phyloP scores from a whole-genome alignment of 2,113 vertebrate genomes.

The Etia nguti region DNA sequence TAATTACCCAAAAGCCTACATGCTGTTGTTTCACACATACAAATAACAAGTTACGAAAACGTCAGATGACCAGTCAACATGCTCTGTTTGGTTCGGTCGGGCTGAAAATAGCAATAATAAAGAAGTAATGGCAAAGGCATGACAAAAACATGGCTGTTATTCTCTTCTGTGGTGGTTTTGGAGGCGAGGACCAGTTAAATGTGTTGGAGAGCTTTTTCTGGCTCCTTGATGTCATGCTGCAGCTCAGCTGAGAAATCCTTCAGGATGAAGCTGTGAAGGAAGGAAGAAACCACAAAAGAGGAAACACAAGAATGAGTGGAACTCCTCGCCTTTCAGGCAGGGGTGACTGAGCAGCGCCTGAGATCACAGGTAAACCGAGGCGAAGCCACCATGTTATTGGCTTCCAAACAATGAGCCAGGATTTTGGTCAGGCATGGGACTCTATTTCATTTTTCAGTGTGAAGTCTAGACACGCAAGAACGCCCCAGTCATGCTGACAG shows the following conservation, averaged over 20 bases:
- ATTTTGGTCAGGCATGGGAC: not conserved
- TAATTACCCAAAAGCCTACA: conserved; percentile 46
- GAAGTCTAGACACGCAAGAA: not conserved
- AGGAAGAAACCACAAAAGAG: conserved; percentile 47
- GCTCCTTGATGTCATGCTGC: conserved; percentile 61
- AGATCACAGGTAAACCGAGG: conserved; percentile 6
- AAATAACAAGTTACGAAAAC: conserved; percentile 43
- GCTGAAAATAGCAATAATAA: conserved; percentile 58
- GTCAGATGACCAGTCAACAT: conserved; percentile 51
- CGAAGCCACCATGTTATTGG: not conserved
- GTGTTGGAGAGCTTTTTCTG: conserved; percentile 51
- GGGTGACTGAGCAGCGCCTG: conserved; percentile 22
- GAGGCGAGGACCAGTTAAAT: conserved; percentile 31
- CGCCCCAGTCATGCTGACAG: not conserved
- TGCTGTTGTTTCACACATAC: conserved; percentile 39
- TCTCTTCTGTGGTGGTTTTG: conserved; percentile 52
- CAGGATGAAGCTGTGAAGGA: conserved; percentile 50
- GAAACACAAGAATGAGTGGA: conserved; percentile 41
- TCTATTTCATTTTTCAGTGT: not conserved
- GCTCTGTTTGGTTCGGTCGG: conserved; percentile 35
- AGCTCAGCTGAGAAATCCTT: conserved; percentile 49
- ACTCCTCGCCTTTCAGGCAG: not conserved
- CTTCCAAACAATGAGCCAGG: not conserved
- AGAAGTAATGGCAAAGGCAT: conserved; percentile 18
- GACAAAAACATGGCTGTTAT: conserved; percentile 60